Evolutionary conservation across 2,113 vertebrate species (phyloP).

Genomic region (Pitta sordida): DNA sequence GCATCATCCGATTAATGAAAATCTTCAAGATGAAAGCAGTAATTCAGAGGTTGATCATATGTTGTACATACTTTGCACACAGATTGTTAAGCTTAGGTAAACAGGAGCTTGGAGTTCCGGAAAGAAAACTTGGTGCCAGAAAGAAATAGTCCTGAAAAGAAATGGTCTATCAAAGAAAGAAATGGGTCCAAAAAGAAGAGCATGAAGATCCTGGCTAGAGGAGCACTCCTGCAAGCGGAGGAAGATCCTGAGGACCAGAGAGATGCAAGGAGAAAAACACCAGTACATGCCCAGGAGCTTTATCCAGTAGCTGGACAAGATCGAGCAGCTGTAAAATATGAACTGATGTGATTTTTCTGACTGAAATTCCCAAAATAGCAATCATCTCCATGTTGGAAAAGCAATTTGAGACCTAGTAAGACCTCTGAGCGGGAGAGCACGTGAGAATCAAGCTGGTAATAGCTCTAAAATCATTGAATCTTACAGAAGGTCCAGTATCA

Average conservation of each 20-base stretch:
- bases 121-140: neutral
- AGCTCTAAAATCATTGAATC: neutral
- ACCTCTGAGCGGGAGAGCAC: neutral
- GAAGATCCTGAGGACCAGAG: neutral
- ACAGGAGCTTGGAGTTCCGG: neutral
- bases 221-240: neutral
- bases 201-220: neutral
- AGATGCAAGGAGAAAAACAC: neutral
- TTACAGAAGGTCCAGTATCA: neutral
- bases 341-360: neutral
- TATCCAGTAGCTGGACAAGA: neutral
- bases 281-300: neutral
- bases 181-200: neutral
- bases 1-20: neutral
- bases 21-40: neutral
- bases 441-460: neutral
- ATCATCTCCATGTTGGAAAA: neutral
- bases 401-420: neutral
- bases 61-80: rapidly evolving
- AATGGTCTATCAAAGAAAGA: neutral
- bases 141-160: neutral
- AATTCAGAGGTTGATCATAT: neutral
- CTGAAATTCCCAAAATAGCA: neutral
- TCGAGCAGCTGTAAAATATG: neutral
- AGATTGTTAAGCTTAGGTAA: neutral